Base-by-base conservation (phyloP, 23 tunicate species). In the Trididemnum nubilum region DNA sequence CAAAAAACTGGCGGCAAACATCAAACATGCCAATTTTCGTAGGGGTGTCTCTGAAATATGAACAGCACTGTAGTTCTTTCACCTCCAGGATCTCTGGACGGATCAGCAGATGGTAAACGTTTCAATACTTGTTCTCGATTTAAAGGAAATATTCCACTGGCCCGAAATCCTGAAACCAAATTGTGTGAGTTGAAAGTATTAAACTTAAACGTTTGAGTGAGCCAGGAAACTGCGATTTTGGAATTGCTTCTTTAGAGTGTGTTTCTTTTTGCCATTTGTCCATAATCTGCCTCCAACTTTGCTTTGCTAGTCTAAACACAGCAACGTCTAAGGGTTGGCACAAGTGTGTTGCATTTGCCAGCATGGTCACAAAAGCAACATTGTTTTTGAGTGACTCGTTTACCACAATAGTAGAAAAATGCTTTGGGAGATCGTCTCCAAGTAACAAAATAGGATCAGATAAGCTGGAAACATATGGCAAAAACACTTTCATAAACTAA, bases 291-390 rank as follows among this genome's bases (percentile, higher is more conserved):
- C 70, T n/a, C 82, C 82, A 58, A 73, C n/a, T 7, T 78, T 25
- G 40, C 34, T 78, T 78, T 33, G 27, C 72, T 57, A 73, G 82
- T 28, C 82, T 35, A 30, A 78, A 78, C 25, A 78, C 82, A 24
- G 82, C 82, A 57, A 78, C 72, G 31, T 78, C 82, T 5, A 78
- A 44, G 27, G 82, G 82, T 29, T 78, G 82, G 52, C 39, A 60
- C 26, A 78, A 34, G 29, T 78, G 82, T 18, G 82, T 78, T 5
- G 82, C 4, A 58, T 78, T 78, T 25, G 82, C 15, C 18, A 44
- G 70, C 72, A 78, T 32, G 49, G 70, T 78, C 4, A 78, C 70
- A 34, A 78, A 78, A 19, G 7, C 31, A 2, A 78, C 58, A 29
- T 78, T 29, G 29, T 78, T 78, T 78, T 78, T 33, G 5, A n/a